These are phyloP conservation scores for Operophtera brumata DNA, from an alignment of 2,888 invertebrate genomes.

Conservation along the genomic window DNA sequence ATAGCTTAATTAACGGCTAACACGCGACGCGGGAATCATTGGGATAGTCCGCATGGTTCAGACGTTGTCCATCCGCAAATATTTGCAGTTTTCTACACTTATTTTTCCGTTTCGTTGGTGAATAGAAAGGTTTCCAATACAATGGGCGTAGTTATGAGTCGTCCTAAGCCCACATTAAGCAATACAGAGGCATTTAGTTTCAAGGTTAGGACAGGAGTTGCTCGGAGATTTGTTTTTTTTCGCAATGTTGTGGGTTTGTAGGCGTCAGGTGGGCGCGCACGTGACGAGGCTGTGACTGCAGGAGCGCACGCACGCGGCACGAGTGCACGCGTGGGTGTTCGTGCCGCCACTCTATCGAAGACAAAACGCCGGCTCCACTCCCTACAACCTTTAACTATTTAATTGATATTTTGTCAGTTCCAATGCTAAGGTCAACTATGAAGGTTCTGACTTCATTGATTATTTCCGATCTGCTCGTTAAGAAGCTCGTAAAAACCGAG, in stretches of 20 bases:
- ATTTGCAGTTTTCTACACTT: conserved; percentile 25
- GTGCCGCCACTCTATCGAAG: conserved; percentile 28
- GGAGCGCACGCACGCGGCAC: conserved; percentile 50
- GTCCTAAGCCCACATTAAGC: conserved; percentile 64
- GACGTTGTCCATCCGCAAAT: conserved; percentile 34
- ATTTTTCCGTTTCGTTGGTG: conserved; percentile 26
- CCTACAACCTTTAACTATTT: conserved; percentile 12
- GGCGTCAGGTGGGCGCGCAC: conserved; percentile 77
- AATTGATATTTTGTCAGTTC: conserved; percentile 26
- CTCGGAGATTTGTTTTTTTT: conserved; percentile 72
- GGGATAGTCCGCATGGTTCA: conserved; percentile 62
- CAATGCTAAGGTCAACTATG: conserved; percentile 21
- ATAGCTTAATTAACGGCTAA: conserved; percentile 79
- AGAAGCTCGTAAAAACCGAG: conserved; percentile 43
- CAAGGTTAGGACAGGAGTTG: conserved; percentile 72
- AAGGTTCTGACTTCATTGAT: conserved; percentile 20
- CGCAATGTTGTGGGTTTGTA: conserved; percentile 72
- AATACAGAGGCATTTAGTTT: conserved; percentile 71
- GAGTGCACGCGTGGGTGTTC: conserved; percentile 67
- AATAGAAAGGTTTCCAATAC: conserved; percentile 50
- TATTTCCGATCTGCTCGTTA: conserved; percentile 39
- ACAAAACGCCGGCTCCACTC: conserved; percentile 52
- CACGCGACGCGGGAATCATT: conserved; percentile 68
- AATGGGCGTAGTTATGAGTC: conserved; percentile 62
- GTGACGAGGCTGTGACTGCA: conserved; percentile 63